Percentiles rank a stretch among this genome's conserved stretches.
Evolutionary conservation across 1,140 invertebrate genomes (phyloP).

Genomic region (Brachionus paranguensis): DNA sequence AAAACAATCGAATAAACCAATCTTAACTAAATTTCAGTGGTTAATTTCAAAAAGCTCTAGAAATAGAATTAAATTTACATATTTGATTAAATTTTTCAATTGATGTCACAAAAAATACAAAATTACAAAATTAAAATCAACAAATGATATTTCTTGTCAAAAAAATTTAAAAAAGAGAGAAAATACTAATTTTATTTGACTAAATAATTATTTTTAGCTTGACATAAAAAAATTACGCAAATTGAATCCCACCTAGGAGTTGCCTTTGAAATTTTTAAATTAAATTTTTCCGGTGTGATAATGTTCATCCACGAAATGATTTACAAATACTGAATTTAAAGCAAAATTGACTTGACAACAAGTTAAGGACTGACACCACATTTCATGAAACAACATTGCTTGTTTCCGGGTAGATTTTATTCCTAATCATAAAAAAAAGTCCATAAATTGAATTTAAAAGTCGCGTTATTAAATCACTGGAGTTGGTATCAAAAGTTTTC

Average conservation of each 20-base stretch:
- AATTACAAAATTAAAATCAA: not conserved
- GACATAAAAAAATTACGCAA: not conserved
- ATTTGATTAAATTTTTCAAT: not conserved
- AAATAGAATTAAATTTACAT: not conserved
- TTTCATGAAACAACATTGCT: not conserved
- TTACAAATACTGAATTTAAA: not conserved
- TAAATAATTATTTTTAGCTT: not conserved
- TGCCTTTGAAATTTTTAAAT: not conserved
- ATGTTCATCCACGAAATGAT: not conserved
- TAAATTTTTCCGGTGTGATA: not conserved
- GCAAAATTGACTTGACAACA: not conserved
- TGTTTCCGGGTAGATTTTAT: not conserved
- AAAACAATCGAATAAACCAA: not conserved
- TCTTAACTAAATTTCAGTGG: not conserved
- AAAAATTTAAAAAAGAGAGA: not conserved
- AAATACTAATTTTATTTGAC: conserved; percentile 7
- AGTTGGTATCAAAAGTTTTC: not conserved
- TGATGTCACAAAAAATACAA: not conserved
- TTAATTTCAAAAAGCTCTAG: not conserved
- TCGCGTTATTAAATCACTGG: not conserved
- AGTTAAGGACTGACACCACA: not conserved
- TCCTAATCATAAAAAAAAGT: not conserved
- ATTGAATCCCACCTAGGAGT: not conserved
- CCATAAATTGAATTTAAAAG: not conserved
- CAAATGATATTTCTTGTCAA: not conserved